These are phyloP conservation scores for Criorhina ranunculi DNA, from an alignment of 2,888 invertebrate species.

Conservation along the genomic window DNA sequence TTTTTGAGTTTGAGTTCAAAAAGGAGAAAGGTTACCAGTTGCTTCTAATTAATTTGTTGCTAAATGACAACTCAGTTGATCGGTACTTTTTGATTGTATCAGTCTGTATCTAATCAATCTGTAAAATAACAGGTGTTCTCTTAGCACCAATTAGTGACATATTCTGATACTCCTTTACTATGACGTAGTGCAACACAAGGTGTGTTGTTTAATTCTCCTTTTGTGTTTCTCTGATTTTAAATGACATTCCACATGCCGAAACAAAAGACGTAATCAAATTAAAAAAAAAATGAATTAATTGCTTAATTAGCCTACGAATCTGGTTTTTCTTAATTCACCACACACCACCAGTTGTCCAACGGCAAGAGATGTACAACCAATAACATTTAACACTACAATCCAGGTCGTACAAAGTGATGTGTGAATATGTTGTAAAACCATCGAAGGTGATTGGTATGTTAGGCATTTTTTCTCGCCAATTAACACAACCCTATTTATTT, in stretches of 20 bases:
- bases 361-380: conserved; percentile 27
- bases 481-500: conserved; percentile 56
- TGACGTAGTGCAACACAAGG: conserved; percentile 14
- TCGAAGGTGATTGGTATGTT: conserved; percentile 41
- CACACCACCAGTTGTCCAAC: neutral
- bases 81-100: no score
- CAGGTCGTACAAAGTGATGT: conserved; percentile 32
- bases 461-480: conserved; percentile 49
- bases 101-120: neutral
- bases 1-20: neutral
- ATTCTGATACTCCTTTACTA: conserved; percentile 29
- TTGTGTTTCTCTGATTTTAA: neutral
- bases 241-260: conserved; percentile 20
- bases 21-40: conserved; percentile 2
- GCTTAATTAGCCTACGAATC: conserved; percentile 45
- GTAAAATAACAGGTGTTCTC: conserved; percentile 8
- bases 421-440: conserved; percentile 14
- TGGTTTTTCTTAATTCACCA: conserved; percentile 24
- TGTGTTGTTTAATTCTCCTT: neutral
- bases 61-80: conserved; percentile 13
- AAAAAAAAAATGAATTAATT: conserved; percentile 35
- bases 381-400: conserved; percentile 50
- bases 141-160: conserved; percentile 31
- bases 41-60: conserved; percentile 14
- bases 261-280: conserved; percentile 45